Evolutionary conservation across 1,140 invertebrate species (phyloP), one percentile per base, ranked within the genome.

Genomic region (Ditylenchus dipsaci): DNA sequence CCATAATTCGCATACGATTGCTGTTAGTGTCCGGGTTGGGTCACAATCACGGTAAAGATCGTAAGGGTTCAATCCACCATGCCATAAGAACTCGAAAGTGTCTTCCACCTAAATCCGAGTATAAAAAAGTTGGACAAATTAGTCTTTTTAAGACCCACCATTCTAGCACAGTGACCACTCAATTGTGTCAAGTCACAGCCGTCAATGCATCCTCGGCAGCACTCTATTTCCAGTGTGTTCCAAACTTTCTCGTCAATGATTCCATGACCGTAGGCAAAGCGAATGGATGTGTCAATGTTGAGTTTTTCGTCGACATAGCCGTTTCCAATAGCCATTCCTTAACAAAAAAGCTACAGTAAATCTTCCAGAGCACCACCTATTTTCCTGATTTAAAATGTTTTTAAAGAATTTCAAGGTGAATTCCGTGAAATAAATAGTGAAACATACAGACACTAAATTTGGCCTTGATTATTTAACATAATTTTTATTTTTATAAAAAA

Each of bases 71-170:
- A 82, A 58, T 1, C 80, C 80, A 33, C 80, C 79, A 49, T 73
- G 76, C 80, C 80, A 82, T 21, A 82, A 47, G 73, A 83, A 82
- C 56, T 82, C 78, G 73, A 83, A 82, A 65, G 83, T 83, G 21
- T 82, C 81, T 45, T 79, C 76, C 11, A 82, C 78, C 72, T 75
- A 63, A 59, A 19, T 26, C 11, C 5, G 13, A 27, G 27, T 29
- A 23, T 26, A 47, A 29, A 67, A 17, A 43, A 33, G 62, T 29
- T 70, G n/a, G n/a, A n/a, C 33, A 5, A 70, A 9, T 70, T 9
- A 70, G 38, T 21, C 8, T n/a, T 33, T 61, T 13, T 13, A 43
- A 30, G 26, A 61, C 58, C 7, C 17, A 73, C 76, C 60, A 74
- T 68, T 15, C 53, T 47, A 1, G 69, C 79, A 63, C 80, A 82